These are phyloP conservation scores for Erythrocercus mccallii DNA, from an alignment of 2,113 vertebrate species.

Conservation along the genomic window DNA sequence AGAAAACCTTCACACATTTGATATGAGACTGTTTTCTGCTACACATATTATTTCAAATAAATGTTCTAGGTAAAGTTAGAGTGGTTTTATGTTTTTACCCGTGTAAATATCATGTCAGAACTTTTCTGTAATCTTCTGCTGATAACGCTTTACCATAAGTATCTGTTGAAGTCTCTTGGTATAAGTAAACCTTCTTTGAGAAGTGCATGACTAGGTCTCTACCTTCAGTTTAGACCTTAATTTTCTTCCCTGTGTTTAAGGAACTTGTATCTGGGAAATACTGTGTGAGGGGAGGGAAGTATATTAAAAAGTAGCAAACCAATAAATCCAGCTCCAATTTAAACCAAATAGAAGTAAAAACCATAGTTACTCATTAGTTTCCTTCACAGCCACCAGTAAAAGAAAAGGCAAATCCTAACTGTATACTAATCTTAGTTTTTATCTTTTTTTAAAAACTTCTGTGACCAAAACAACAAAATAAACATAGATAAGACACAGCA, in stretches of 20 bases:
- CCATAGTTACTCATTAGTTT: neutral
- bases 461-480: neutral
- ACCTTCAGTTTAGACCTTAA: neutral
- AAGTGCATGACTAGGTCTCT: neutral
- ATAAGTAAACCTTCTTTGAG: neutral
- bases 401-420: neutral
- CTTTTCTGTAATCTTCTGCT: neutral
- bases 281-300: neutral
- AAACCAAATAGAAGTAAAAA: neutral
- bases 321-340: neutral
- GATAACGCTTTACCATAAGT: neutral
- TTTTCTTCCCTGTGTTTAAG: neutral
- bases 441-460: neutral
- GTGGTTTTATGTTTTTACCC: neutral
- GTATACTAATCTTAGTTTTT: neutral
- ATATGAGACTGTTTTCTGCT: neutral
- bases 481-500: neutral
- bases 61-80: neutral
- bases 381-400: neutral
- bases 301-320: neutral
- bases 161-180: neutral
- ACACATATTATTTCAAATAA: neutral
- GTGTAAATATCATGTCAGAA: neutral
- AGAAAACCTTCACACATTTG: neutral
- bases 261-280: neutral